phyloP scores from a whole-genome alignment of 2,113 vertebrate genomes.

The Oenanthe oenanthe region DNA sequence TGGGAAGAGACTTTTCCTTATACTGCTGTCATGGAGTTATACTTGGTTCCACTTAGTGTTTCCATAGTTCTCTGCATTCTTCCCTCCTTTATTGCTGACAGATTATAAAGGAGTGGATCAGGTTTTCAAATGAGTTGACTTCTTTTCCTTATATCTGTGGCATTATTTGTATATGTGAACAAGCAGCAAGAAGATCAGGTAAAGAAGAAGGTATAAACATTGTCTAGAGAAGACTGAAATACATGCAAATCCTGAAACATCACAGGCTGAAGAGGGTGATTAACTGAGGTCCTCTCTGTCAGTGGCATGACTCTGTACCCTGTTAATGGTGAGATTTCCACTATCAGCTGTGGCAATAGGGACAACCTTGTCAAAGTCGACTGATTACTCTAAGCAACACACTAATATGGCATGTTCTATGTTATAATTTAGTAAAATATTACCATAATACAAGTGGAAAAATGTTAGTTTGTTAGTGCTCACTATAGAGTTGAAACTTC shows the following conservation, averaged over 20 bases:
- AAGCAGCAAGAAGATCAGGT: neutral
- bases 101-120: neutral
- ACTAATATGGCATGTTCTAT: neutral
- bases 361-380: neutral
- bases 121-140: neutral
- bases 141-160: neutral
- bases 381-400: neutral
- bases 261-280: neutral
- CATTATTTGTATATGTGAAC: neutral
- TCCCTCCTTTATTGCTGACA: neutral
- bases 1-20: neutral
- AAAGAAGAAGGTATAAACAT: neutral
- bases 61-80: neutral
- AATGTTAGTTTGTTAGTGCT: slow-evolving; percentile 31
- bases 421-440: neutral
- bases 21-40: neutral
- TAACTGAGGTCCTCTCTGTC: neutral
- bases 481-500: neutral
- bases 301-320: neutral
- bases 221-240: neutral
- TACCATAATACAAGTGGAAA: neutral
- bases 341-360: neutral
- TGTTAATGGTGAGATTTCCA: neutral
- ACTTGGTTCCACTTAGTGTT: neutral
- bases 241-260: neutral